These are phyloP conservation scores for Oxytorus armatus DNA, from an alignment of 2,888 invertebrate species.

Conservation along the genomic window DNA sequence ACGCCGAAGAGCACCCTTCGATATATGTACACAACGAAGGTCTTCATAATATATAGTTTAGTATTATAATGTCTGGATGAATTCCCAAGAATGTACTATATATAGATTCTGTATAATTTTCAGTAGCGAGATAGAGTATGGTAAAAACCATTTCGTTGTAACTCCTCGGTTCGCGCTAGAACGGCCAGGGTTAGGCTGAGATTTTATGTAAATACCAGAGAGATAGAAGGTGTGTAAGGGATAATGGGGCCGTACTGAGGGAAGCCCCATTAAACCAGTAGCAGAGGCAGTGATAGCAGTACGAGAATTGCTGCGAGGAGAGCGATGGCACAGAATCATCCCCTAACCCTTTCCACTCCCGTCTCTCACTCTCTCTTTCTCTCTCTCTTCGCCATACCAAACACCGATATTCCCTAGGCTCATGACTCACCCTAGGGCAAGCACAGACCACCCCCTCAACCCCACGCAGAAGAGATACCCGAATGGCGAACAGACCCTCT, in stretches of 20 bases:
- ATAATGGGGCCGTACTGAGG: constrained; percentile 74
- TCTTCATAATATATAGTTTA: neutral
- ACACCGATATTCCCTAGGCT: constrained; percentile 7
- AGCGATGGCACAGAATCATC: constrained; percentile 35
- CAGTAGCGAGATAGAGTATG: constrained; percentile 70
- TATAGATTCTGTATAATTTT: constrained; percentile 1
- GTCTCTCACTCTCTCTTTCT: too few species aligned
- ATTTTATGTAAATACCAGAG: constrained; percentile 76
- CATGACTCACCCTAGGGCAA: neutral
- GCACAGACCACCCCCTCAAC: too few species aligned
- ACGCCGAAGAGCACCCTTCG: neutral
- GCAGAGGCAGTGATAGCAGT: constrained; percentile 36
- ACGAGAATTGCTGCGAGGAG: constrained; percentile 43
- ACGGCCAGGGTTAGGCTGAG: constrained; percentile 71
- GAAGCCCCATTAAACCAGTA: constrained; percentile 71
- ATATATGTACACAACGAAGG: neutral
- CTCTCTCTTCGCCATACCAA: too few species aligned
- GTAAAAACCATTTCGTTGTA: constrained; percentile 77
- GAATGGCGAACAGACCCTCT: constrained; percentile 59
- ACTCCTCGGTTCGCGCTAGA: constrained; percentile 49
- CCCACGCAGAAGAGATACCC: constrained; percentile 18
- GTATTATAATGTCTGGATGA: neutral
- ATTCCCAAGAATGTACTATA: constrained; percentile 1
- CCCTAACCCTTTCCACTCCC: neutral
- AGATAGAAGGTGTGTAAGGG: constrained; percentile 73